Conservation (phyloP, 64 coral and sea anemone species). For the Actinia tenebrosa region DNA sequence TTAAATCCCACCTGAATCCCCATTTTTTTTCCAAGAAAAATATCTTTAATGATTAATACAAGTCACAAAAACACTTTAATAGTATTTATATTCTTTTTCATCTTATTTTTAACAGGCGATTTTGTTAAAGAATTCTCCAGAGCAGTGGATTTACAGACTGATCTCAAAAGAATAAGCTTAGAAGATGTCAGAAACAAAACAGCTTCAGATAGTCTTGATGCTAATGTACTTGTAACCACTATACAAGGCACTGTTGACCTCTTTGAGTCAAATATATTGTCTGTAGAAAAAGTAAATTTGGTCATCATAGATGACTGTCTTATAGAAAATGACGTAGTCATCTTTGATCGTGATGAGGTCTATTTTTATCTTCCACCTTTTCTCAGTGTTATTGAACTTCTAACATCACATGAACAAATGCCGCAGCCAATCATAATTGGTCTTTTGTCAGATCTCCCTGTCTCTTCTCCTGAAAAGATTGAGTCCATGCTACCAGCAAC, state of each 20-base stretch:
- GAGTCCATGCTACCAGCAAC: background rate
- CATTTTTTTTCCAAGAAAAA: too few species aligned
- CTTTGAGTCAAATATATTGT: background rate
- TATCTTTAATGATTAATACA: too few species aligned
- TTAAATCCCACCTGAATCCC: too few species aligned
- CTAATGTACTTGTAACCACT: background rate
- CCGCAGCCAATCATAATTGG: conserved; percentile 29
- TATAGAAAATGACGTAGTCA: background rate
- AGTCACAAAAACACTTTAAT: background rate
- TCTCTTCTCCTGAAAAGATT: background rate
- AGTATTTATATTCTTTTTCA: background rate
- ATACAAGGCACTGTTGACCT: background rate
- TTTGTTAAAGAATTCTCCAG: background rate
- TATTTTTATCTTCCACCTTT: background rate
- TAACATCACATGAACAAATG: background rate
- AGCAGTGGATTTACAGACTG: conserved; percentile 29
- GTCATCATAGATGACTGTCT: conserved; percentile 36
- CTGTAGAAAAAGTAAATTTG: conserved; percentile 3
- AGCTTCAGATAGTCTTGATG: background rate
- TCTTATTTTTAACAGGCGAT: background rate
- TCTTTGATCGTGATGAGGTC: background rate
- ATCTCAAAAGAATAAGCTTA: background rate
- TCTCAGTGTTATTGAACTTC: background rate
- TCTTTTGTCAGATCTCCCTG: conserved; percentile 6
- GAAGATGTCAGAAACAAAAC: background rate